These are phyloP conservation scores for Ivindomyrus marchei DNA, from an alignment of 2,113 vertebrate species.

Conservation along the genomic window DNA sequence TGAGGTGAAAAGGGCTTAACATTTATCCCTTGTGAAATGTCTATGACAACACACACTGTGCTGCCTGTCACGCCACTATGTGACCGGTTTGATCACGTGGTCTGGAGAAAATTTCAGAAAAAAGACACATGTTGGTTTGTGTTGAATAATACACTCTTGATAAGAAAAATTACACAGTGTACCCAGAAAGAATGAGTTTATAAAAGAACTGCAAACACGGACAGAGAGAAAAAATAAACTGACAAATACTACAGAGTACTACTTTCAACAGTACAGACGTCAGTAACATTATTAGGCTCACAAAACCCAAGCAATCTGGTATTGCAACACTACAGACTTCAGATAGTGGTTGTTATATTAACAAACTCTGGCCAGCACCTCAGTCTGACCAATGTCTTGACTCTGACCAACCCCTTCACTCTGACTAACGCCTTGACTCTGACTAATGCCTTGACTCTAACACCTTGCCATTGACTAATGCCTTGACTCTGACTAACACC, in stretches of 20 bases:
- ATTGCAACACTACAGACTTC: background rate
- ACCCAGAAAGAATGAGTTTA: background rate
- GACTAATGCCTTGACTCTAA: no score
- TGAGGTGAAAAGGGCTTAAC: background rate
- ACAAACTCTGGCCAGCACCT: background rate
- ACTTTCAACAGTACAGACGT: background rate
- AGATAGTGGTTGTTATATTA: background rate
- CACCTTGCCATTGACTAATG: no score
- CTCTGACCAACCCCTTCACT: background rate
- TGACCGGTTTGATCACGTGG: background rate
- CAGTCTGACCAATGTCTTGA: background rate
- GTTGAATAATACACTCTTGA: background rate
- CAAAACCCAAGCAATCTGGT: background rate
- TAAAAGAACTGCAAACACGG: background rate
- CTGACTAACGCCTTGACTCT: no score
- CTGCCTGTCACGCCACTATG: background rate
- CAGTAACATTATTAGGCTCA: background rate
- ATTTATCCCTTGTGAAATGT: background rate
- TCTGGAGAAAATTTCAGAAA: background rate
- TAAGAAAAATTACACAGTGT: background rate
- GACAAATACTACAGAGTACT: background rate
- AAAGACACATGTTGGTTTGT: background rate
- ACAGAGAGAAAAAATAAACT: background rate
- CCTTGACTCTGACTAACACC: no score
- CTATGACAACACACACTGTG: background rate